A percentile compares a stretch with the other conserved stretches of the same genome.
phyloP scores from a whole-genome alignment of 2,113 vertebrate genomes.

The Tetrax tetrax region DNA sequence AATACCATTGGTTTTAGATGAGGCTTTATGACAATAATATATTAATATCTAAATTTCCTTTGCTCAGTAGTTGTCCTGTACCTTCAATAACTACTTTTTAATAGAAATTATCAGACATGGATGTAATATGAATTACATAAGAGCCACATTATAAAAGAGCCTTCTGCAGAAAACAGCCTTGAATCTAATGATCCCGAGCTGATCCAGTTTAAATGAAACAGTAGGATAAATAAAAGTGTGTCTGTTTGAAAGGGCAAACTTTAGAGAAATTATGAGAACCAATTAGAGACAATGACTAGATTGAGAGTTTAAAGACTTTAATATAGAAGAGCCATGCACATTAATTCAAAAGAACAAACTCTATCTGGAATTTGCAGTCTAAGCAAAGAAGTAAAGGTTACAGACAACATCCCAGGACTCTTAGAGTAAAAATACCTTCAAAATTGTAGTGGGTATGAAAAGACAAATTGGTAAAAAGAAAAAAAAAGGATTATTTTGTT shows the following conservation, averaged over 20 bases:
- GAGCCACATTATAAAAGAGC: neutral
- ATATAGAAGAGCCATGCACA: neutral
- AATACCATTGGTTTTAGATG: neutral
- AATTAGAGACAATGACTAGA: neutral
- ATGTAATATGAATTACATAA: neutral
- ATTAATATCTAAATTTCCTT: neutral
- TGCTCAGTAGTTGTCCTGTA: neutral
- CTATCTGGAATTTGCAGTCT: neutral
- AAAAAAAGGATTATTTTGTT: neutral
- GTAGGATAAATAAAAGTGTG: neutral
- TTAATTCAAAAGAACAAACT: neutral
- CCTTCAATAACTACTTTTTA: neutral
- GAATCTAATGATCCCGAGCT: conserved; percentile 1
- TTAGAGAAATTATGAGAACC: neutral
- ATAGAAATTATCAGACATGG: neutral
- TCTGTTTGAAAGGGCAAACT: neutral
- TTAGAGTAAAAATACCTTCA: neutral
- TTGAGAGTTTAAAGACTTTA: neutral
- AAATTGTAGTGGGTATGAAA: neutral
- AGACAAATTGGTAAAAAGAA: neutral
- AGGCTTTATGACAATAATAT: neutral
- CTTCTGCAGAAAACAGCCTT: neutral
- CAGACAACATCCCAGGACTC: neutral
- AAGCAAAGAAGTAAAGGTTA: neutral
- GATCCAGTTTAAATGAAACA: conserved; percentile 12